Percentiles rank a stretch among this genome's conserved stretches.
Evolutionary conservation across 2,888 invertebrate species (phyloP).

Genomic region (Drosophila fungiperda): DNA sequence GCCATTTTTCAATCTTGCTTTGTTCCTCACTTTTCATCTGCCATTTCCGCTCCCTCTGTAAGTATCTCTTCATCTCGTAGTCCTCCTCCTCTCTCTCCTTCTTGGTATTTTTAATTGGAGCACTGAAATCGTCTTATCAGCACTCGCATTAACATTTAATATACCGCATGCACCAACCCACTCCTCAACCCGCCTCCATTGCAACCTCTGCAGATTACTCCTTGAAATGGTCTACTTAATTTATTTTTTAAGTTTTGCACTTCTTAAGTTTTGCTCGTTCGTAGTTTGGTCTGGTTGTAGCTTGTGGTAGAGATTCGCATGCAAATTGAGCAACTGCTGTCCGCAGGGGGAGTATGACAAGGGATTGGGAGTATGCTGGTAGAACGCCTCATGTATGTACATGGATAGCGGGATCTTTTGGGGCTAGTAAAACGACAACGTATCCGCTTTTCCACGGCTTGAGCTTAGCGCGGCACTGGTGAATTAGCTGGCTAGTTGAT

Average conservation of each 20-base stretch:
- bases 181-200: constrained; percentile 25
- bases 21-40: constrained; percentile 33
- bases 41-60: constrained; percentile 51
- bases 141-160: constrained; percentile 51
- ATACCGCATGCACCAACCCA: constrained; percentile 45
- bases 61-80: not conserved
- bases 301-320: constrained; percentile 34
- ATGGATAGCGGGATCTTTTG: constrained; percentile 1
- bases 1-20: constrained; percentile 35
- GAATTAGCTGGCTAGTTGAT: constrained; percentile 8
- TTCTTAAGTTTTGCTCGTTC: constrained; percentile 37
- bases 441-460: constrained; percentile 63
- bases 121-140: constrained; percentile 35
- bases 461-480: constrained; percentile 55
- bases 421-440: constrained; percentile 22
- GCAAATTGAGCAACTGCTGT: constrained; percentile 18
- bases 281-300: constrained; percentile 32
- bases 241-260: constrained; percentile 45
- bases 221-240: constrained; percentile 47
- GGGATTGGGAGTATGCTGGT: not conserved
- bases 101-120: constrained; percentile 65
- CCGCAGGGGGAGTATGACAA: constrained; percentile 1
- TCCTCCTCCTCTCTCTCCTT: constrained; percentile 4
- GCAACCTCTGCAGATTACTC: constrained; percentile 31
- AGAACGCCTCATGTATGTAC: not conserved